A percentile compares a stretch with the other conserved stretches of the same genome.
Evolutionary conservation across 2,888 invertebrate species (phyloP).

Genomic region (Leptopilina drosophilae): DNA sequence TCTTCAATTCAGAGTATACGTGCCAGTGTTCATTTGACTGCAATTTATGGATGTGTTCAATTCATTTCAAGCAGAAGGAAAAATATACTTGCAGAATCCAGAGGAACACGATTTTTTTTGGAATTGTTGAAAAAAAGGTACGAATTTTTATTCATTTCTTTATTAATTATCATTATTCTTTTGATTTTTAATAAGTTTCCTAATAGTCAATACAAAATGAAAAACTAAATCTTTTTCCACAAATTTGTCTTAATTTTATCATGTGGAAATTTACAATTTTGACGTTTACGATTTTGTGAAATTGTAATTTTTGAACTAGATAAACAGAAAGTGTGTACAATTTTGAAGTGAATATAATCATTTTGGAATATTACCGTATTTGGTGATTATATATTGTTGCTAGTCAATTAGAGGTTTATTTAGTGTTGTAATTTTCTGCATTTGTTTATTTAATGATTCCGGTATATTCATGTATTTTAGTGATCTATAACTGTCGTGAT

Average conservation of each 20-base stretch:
- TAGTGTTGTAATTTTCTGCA: constrained; percentile 15
- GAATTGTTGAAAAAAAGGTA: neutral
- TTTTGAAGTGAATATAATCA: no score
- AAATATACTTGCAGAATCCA: neutral
- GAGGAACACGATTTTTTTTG: neutral
- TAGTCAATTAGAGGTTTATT: neutral
- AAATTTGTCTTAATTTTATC: no score
- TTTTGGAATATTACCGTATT: no score
- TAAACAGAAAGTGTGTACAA: no score
- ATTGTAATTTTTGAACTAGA: no score
- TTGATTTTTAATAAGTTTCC: no score
- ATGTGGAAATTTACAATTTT: no score
- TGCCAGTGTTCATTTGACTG: constrained; percentile 5
- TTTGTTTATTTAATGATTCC: neutral
- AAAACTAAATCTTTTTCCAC: no score
- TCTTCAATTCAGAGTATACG: neutral
- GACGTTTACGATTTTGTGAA: no score
- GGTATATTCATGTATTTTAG: no score
- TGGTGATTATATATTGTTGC: neutral
- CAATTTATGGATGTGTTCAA: constrained; percentile 10
- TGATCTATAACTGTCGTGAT: no score
- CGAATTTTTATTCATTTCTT: neutral
- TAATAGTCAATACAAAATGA: no score
- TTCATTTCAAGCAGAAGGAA: neutral
- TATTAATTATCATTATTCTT: neutral